phyloP scores from a whole-genome alignment of 2,888 invertebrate species.

The Odontothrips loti region DNA sequence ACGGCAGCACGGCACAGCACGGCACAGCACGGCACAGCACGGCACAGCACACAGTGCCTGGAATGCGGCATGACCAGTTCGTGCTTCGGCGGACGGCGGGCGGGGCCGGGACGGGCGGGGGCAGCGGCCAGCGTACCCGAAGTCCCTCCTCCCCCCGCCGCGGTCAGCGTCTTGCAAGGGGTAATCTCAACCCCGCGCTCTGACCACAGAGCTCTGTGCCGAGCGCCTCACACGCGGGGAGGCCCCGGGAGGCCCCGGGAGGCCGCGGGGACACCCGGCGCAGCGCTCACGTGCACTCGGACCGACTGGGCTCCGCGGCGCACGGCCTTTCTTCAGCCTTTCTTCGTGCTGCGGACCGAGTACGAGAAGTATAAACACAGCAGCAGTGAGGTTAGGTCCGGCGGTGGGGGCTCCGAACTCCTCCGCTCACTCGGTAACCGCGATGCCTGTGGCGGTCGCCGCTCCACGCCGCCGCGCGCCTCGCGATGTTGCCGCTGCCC shows the following conservation, averaged over 20 bases:
- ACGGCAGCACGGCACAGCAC: neutral
- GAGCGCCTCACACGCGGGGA: too few relatives aligned
- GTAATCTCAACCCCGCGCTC: too few relatives aligned
- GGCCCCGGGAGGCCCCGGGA: too few relatives aligned
- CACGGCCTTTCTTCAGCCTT: neutral
- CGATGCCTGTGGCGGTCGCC: neutral
- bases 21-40: neutral
- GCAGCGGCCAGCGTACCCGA: neutral
- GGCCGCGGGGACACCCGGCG: too few relatives aligned
- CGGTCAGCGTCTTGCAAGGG: neutral
- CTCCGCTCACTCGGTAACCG: too few relatives aligned
- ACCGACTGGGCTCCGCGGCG: too few relatives aligned
- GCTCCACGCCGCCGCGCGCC: neutral
- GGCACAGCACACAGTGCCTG: slow-evolving; percentile 11
- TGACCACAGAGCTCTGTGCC: too few relatives aligned
- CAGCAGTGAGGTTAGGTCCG: too few relatives aligned
- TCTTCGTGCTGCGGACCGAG: neutral
- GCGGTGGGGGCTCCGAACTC: too few relatives aligned
- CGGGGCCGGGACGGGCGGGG: neutral
- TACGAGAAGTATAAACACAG: too few relatives aligned
- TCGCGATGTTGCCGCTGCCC: slow-evolving; percentile 20
- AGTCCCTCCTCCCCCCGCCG: neutral
- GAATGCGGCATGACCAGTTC: slow-evolving; percentile 24
- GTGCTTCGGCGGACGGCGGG: slow-evolving; percentile 14
- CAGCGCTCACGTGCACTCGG: too few relatives aligned